These are phyloP conservation scores for Phainopepla nitens DNA, from an alignment of 2,113 vertebrate genomes.

Conservation along the genomic window DNA sequence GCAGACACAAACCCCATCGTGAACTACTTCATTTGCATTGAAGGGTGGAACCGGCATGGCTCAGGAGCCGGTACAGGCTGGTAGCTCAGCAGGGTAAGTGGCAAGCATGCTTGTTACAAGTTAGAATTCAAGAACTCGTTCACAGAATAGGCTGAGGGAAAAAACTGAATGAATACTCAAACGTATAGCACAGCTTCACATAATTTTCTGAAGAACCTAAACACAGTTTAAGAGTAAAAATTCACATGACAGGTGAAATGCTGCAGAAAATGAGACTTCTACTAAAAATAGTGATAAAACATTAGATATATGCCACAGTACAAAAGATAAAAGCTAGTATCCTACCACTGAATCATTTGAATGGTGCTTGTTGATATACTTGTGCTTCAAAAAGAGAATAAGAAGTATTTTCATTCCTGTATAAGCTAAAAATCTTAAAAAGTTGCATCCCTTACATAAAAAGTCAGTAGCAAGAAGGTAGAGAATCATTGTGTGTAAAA, in stretches of 20 bases:
- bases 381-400: not conserved
- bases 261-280: not conserved
- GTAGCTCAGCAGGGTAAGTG: accelerated
- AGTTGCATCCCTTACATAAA: not conserved
- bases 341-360: not conserved
- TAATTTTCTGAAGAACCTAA: not conserved
- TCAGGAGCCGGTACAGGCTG: not conserved
- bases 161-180: not conserved
- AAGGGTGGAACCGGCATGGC: not conserved
- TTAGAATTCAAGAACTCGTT: not conserved
- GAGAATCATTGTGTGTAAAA: not conserved
- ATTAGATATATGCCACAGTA: not conserved
- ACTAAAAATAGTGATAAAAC: not conserved
- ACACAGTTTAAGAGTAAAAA: not conserved
- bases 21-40: not conserved
- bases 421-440: not conserved
- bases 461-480: not conserved
- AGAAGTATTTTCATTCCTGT: not conserved
- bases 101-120: not conserved
- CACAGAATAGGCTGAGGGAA: not conserved
- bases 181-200: not conserved
- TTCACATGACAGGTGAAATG: not conserved
- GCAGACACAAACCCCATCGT: not conserved
- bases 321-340: not conserved
- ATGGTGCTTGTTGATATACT: not conserved